Conservation (phyloP, 2,888 invertebrate genomes). For the Euspilapteryx auroguttella region DNA sequence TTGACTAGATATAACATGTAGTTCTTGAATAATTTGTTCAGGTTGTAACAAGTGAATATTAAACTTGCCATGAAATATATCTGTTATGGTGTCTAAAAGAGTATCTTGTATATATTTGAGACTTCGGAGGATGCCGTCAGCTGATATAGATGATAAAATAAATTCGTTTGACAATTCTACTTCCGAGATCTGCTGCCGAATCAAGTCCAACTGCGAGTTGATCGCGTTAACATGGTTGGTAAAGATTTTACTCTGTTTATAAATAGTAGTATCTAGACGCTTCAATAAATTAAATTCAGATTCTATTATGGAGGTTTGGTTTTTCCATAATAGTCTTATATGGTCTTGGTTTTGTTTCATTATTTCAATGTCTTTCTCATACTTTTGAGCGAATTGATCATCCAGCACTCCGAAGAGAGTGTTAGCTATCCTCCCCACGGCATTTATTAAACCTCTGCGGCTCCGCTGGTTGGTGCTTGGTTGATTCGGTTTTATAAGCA, state of each 20-base stretch:
- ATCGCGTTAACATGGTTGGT: too few species aligned
- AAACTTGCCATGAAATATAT: neutral
- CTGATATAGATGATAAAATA: neutral
- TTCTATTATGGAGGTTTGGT: conserved; percentile 7
- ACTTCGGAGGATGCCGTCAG: neutral
- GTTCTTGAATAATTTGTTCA: neutral
- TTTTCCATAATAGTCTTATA: conserved; percentile 6
- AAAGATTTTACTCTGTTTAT: too few species aligned
- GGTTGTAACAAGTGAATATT: neutral
- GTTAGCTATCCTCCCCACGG: conserved; percentile 7
- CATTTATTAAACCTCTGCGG: conserved; percentile 7
- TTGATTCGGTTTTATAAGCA: too few species aligned
- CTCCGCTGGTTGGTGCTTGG: too few species aligned
- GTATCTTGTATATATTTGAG: neutral
- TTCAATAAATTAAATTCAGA: conserved; percentile 6
- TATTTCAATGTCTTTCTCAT: conserved; percentile 5
- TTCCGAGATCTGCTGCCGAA: too few species aligned
- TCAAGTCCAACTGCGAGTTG: too few species aligned
- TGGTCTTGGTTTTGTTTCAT: conserved; percentile 6
- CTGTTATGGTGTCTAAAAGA: neutral
- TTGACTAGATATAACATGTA: neutral
- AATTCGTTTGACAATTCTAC: too few species aligned
- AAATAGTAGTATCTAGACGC: too few species aligned
- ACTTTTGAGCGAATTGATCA: conserved; percentile 7
- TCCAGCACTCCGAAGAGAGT: conserved; percentile 8